Evolutionary conservation across 2,113 vertebrate genomes (phyloP).

Genomic region (Melanostigma gelatinosum): DNA sequence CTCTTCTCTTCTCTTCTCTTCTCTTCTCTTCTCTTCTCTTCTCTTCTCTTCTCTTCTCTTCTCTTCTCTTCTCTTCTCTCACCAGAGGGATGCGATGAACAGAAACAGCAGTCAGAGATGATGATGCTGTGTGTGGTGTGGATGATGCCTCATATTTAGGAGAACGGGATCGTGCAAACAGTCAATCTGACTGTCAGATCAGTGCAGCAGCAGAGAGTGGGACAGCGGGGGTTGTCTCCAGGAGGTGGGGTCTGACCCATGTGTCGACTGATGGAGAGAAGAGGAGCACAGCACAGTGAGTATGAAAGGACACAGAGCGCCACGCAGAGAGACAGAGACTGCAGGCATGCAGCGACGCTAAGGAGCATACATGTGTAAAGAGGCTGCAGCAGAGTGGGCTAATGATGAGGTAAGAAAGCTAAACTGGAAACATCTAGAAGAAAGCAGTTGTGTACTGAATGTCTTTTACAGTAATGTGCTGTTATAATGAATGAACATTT

Average conservation of each 20-base stretch:
- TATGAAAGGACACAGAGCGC: constrained; percentile 65
- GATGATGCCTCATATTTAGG: constrained; percentile 15
- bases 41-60: background rate
- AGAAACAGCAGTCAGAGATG: constrained; percentile 22
- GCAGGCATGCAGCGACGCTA: constrained; percentile 67
- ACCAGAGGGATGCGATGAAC: background rate
- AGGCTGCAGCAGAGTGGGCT: constrained; percentile 63
- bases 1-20: background rate
- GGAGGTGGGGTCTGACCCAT: constrained; percentile 78
- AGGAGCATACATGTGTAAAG: constrained; percentile 63
- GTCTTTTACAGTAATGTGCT: constrained; percentile 1
- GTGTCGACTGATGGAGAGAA: constrained; percentile 70
- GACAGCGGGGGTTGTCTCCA: constrained; percentile 54
- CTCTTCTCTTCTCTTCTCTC: background rate
- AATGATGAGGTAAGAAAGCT: constrained; percentile 65
- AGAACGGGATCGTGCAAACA: constrained; percentile 25
- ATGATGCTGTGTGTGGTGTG: constrained; percentile 6
- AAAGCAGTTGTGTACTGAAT: background rate
- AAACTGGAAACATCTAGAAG: constrained; percentile 13
- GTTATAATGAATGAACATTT: constrained; percentile 20
- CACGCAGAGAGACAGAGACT: constrained; percentile 62
- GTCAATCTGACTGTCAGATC: constrained; percentile 44
- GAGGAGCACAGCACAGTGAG: constrained; percentile 65
- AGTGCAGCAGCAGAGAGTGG: constrained; percentile 48
- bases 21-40: background rate